phyloP scores from a whole-genome alignment of 2,797 vertebrate species.

The Enteromius afrohamiltoni region DNA sequence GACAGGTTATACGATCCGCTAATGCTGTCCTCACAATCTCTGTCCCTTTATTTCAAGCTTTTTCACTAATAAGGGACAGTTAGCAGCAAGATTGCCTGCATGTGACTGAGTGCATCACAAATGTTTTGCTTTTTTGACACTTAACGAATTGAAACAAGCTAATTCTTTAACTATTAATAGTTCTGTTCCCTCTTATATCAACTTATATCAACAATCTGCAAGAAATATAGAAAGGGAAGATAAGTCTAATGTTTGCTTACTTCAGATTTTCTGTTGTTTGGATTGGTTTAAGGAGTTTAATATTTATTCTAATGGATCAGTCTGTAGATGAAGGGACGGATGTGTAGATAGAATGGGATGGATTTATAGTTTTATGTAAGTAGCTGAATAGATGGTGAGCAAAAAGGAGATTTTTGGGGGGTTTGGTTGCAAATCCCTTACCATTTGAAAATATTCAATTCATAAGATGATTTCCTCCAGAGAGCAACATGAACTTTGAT shows the following conservation, averaged over 20 bases:
- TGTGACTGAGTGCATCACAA: conserved; percentile 16
- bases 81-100: conserved; percentile 33
- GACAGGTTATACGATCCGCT: not conserved
- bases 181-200: not conserved
- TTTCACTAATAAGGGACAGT: conserved; percentile 29
- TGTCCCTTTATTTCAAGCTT: conserved; percentile 4
- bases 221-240: conserved; percentile 8
- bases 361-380: not conserved
- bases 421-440: not conserved
- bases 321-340: not conserved
- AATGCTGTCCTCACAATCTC: not conserved
- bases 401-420: not conserved
- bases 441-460: not conserved
- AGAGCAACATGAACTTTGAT: not conserved
- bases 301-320: not conserved
- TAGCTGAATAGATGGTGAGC: not conserved
- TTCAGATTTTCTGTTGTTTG: not conserved
- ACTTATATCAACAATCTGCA: not conserved
- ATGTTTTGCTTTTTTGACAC: conserved; percentile 13
- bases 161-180: not conserved
- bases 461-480: not conserved
- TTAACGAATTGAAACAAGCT: conserved; percentile 13
- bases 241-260: not conserved
- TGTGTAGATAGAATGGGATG: conserved; percentile 1
- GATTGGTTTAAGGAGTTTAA: not conserved